Evolutionary conservation across 2,113 vertebrate species (phyloP).

Genomic region (Pyrgilauda ruficollis): DNA sequence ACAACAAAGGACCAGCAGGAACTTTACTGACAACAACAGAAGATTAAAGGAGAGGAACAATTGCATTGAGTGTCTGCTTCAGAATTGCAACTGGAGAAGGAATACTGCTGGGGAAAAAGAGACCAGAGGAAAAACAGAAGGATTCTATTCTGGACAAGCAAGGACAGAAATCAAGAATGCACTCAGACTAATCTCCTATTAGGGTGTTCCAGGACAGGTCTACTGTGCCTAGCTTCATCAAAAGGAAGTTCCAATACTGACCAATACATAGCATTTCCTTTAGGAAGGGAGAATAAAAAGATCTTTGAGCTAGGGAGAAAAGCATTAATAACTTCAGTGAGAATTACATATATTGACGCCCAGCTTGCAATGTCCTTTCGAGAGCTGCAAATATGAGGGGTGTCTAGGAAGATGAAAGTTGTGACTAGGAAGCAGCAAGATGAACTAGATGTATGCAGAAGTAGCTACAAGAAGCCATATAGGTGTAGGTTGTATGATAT

Average conservation of each 20-base stretch:
- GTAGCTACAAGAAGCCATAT: neutral
- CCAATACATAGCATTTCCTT: neutral
- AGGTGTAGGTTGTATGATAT: neutral
- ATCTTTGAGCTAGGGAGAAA: neutral
- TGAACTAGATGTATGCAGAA: neutral
- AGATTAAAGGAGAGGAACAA: neutral
- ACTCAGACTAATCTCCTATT: neutral
- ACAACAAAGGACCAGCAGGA: conserved; percentile 3
- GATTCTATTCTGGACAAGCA: neutral
- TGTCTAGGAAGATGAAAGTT: neutral
- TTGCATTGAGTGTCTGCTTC: neutral
- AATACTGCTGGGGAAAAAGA: neutral
- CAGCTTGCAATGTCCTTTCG: neutral
- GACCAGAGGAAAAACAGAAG: neutral
- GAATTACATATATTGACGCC: neutral
- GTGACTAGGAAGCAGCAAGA: neutral
- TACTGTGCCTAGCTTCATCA: neutral
- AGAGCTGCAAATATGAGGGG: neutral
- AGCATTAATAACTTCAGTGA: neutral
- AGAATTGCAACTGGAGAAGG: neutral
- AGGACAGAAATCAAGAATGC: neutral
- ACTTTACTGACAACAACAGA: neutral
- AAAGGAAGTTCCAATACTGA: neutral
- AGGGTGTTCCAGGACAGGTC: neutral
- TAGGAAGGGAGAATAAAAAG: neutral